phyloP scores from a whole-genome alignment of 2,113 vertebrate species.

The western clawed frog (Xenopus tropicalis) region DNA sequence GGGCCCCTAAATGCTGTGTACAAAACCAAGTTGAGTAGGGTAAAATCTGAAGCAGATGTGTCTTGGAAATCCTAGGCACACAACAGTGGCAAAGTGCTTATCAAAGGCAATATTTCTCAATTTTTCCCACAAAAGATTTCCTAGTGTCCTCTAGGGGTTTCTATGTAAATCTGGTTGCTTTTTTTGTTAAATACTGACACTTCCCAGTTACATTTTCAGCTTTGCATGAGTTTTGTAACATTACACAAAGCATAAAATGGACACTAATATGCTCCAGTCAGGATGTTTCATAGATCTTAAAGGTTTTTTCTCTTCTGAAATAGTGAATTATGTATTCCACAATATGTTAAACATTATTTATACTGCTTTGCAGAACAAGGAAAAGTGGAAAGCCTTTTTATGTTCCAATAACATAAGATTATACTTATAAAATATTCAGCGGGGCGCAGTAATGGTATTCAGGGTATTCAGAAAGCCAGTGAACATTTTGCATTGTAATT shows the following conservation, averaged over 20 bases:
- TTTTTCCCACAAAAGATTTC: conserved; percentile 30
- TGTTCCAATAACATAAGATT: conserved; percentile 17
- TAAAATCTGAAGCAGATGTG: conserved; percentile 41
- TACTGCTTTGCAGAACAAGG: conserved; percentile 33
- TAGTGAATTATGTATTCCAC: conserved; percentile 33
- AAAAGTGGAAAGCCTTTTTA: conserved; percentile 24
- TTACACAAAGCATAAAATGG: conserved; percentile 5
- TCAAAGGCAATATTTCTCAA: conserved; percentile 43
- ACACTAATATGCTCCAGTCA: conserved; percentile 22
- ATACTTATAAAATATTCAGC: conserved; percentile 21
- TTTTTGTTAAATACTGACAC: conserved; percentile 30
- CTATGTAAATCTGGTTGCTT: conserved; percentile 24
- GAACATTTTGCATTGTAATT: no score
- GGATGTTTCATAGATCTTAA: conserved; percentile 24
- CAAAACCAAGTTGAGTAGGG: conserved; percentile 36
- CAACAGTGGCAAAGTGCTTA: conserved; percentile 42
- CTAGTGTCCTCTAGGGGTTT: conserved; percentile 24
- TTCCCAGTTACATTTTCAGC: conserved; percentile 26
- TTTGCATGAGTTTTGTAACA: conserved; percentile 9
- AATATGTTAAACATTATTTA: conserved; percentile 38
- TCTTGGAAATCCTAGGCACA: conserved; percentile 26
- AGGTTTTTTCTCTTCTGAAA: conserved; percentile 4
- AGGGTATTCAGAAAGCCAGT: background rate
- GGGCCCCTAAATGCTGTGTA: conserved; percentile 40
- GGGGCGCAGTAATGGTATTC: conserved; percentile 16